phyloP scores from a whole-genome alignment of 2,888 invertebrate genomes.

The Cremastinae sp. region DNA sequence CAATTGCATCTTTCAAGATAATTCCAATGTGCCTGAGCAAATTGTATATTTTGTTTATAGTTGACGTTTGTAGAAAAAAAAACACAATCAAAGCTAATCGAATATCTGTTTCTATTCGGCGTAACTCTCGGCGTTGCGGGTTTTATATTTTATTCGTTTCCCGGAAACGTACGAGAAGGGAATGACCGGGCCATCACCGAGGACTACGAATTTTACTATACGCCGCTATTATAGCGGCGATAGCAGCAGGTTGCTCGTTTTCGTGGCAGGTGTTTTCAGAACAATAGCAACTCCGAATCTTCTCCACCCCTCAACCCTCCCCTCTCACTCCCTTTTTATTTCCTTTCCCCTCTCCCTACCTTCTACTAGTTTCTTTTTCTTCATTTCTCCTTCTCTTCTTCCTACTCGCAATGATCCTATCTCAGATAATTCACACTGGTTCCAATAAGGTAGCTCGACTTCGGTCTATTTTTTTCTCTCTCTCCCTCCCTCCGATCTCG shows the following conservation, averaged over 20 bases:
- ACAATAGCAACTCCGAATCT: constrained; percentile 55
- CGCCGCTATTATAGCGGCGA: constrained; percentile 30
- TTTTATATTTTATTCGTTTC: constrained; percentile 57
- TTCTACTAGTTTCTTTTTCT: constrained; percentile 6
- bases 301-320: constrained; percentile 9
- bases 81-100: constrained; percentile 39
- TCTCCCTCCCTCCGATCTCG: constrained; percentile 41
- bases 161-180: constrained; percentile 58
- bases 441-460: constrained; percentile 27
- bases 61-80: neutral
- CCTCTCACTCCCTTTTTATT: constrained; percentile 31
- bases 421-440: constrained; percentile 45
- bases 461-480: constrained; percentile 15
- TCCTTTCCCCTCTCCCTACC: constrained; percentile 4
- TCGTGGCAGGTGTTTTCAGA: constrained; percentile 62
- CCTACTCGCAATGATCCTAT: constrained; percentile 1
- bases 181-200: constrained; percentile 21
- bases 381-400: constrained; percentile 15
- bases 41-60: neutral
- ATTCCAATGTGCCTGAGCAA: too few relatives aligned
- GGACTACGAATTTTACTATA: constrained; percentile 16
- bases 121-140: constrained; percentile 29
- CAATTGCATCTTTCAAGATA: too few relatives aligned
- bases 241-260: constrained; percentile 57
- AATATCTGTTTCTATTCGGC: constrained; percentile 32